These are phyloP conservation scores for Pelagia noctiluca DNA, from an alignment of 30 jellyfish, hydroid and myxozoan species.

Conservation along the genomic window DNA sequence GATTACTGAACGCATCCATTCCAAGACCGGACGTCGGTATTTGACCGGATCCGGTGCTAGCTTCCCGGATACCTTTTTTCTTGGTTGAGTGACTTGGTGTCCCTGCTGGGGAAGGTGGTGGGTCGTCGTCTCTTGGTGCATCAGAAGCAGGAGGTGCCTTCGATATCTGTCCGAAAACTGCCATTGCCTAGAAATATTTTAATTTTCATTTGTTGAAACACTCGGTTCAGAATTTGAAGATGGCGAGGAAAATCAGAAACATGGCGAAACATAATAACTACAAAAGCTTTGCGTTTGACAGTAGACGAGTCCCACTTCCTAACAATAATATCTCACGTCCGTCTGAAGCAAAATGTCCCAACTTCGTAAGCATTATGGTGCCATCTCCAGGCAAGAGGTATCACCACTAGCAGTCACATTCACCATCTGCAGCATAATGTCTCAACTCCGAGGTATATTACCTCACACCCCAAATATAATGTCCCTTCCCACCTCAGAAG, in stretches of 20 bases:
- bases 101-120: not conserved
- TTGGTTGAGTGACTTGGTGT: not conserved
- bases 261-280: not conserved
- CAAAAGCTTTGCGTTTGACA: not conserved
- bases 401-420: no score
- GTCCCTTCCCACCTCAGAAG: not conserved
- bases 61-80: slow-evolving; percentile 1
- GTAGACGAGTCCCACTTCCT: not conserved
- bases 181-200: slow-evolving; percentile 83
- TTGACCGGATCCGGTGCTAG: not conserved
- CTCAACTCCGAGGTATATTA: no score
- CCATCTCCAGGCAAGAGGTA: no score
- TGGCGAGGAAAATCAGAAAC: no score
- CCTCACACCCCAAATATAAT: no score
- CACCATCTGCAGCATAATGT: no score
- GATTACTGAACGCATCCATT: slow-evolving; percentile 30
- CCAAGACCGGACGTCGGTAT: slow-evolving; percentile 48
- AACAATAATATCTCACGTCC: not conserved
- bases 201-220: not conserved
- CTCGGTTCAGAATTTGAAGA: not conserved
- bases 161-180: slow-evolving; percentile 79
- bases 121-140: slow-evolving; percentile 50
- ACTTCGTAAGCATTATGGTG: no score
- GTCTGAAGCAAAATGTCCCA: not conserved
- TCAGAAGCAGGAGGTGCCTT: slow-evolving; percentile 45